Percentiles rank a stretch among this genome's conserved stretches.
phyloP scores from a whole-genome alignment of 1,140 invertebrate species.

The Pissodes strobi region DNA sequence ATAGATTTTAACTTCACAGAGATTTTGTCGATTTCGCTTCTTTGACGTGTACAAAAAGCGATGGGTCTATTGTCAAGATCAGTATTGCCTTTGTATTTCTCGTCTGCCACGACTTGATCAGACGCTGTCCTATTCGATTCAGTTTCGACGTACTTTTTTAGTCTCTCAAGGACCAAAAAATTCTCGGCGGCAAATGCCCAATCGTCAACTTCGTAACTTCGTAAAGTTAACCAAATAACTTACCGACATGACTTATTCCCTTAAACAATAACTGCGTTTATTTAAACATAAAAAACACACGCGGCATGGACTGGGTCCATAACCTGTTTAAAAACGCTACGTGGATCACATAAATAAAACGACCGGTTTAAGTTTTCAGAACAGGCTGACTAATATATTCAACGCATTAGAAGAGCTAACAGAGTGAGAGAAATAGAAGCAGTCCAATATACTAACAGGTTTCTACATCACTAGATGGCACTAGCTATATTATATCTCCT shows the following conservation, averaged over 20 bases:
- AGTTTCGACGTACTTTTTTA: slow-evolving; percentile 16
- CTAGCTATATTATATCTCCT: no score
- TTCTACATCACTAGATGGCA: no score
- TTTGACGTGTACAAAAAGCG: slow-evolving; percentile 50
- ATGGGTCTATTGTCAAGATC: slow-evolving; percentile 47
- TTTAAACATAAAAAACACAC: background rate
- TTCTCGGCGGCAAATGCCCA: slow-evolving; percentile 36
- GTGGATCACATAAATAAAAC: no score
- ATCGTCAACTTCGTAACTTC: slow-evolving; percentile 30
- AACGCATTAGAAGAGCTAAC: no score
- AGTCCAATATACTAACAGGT: no score
- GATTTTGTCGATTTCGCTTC: slow-evolving; percentile 38
- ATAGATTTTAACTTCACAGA: slow-evolving; percentile 46
- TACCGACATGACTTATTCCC: background rate
- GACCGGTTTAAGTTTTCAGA: no score
- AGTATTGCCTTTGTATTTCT: slow-evolving; percentile 2
- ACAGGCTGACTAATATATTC: no score
- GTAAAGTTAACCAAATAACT: slow-evolving; percentile 14
- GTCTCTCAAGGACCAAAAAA: slow-evolving; percentile 34
- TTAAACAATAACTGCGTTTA: background rate
- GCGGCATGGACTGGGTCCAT: background rate
- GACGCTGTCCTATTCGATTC: background rate
- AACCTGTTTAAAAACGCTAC: background rate
- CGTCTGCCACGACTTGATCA: background rate
- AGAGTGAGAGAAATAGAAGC: no score